Base-by-base conservation (phyloP, 2,888 invertebrate genomes). In the Omphaloscelis lunosa region DNA sequence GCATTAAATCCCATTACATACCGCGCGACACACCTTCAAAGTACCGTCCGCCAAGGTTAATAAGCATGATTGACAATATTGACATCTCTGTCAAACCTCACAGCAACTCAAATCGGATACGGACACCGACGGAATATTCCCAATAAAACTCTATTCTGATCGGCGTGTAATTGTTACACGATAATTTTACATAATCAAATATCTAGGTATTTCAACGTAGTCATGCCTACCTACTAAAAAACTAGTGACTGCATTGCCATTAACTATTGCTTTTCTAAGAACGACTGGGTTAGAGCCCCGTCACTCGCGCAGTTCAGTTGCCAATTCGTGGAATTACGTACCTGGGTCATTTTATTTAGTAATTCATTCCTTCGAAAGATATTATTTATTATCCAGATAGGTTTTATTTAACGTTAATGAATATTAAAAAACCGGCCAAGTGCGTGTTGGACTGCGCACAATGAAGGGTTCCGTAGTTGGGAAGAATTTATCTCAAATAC, bases 201-300 rank as follows among this genome's bases (percentile, higher is more conserved):
- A 70, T 68, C 72, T 74, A 80, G n/a, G 20, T 74, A 78, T 81
- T 83, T 84, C 72, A 81, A 77, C 72, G 76, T 73, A 76, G 79
- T 80, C 81, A 66, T 81, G 34, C 2, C 1, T 56, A 56, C 58
- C 58, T 58, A 85, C 84, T 84, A 86, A 91, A 92, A 91, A 83
- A 87, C 77, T 85, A 75, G 86, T 85, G 83, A 86, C 86, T 89
- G 88, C 88, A 89, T 84, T 89, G 88, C 84, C 86, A 89, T 90
- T 87, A 87, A 85, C 85, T 86, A 92, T 90, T 90, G 83, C 83
- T 89, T 89, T 93, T 93, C 91, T 87, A 68, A 90, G 92, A 93
- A 93, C 72, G 56, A 67, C 85, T 85, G 78, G 79, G 72, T 88
- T 88, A 90, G 89, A 90, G 86, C 90, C 88, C 86, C 86, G 89